Evolutionary conservation across 2,797 vertebrate species (phyloP).

Genomic region (Naso thynnoides): DNA sequence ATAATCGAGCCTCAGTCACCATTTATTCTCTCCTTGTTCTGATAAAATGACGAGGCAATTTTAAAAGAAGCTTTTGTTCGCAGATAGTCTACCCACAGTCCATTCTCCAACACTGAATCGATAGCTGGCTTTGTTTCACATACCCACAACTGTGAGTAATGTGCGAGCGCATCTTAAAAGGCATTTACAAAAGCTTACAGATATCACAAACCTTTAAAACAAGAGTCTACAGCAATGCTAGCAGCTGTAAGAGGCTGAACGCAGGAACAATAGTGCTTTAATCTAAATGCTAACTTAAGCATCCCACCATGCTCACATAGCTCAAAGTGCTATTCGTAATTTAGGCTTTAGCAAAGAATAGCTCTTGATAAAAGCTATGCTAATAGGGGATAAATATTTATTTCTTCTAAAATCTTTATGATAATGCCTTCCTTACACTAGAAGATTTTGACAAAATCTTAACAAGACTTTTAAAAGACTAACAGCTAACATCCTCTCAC

Average conservation of each 20-base stretch:
- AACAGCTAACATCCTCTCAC: too few relatives aligned
- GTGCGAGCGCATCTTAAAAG: conserved; percentile 25
- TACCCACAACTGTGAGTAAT: conserved; percentile 10
- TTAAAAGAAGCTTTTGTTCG: conserved; percentile 52
- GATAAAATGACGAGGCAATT: conserved; percentile 53
- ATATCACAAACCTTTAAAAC: conserved; percentile 21
- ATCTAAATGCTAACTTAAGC: neutral
- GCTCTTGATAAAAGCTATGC: too few relatives aligned
- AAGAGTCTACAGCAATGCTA: neutral
- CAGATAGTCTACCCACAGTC: conserved; percentile 31
- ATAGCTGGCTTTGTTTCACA: conserved; percentile 45
- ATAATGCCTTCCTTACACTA: too few relatives aligned
- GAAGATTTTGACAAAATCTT: too few relatives aligned
- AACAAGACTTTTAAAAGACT: too few relatives aligned
- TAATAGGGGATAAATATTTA: too few relatives aligned
- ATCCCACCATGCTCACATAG: too few relatives aligned
- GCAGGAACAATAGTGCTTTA: too few relatives aligned
- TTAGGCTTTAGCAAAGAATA: too few relatives aligned
- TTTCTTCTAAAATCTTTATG: too few relatives aligned
- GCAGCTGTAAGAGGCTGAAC: neutral
- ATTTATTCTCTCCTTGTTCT: conserved; percentile 42
- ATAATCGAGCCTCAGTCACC: conserved; percentile 27
- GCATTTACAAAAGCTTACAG: conserved; percentile 26
- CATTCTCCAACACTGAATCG: conserved; percentile 47
- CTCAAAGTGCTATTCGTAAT: neutral